phyloP scores from a whole-genome alignment of 1,140 invertebrate species.

The Thaumetopoea pityocampa region DNA sequence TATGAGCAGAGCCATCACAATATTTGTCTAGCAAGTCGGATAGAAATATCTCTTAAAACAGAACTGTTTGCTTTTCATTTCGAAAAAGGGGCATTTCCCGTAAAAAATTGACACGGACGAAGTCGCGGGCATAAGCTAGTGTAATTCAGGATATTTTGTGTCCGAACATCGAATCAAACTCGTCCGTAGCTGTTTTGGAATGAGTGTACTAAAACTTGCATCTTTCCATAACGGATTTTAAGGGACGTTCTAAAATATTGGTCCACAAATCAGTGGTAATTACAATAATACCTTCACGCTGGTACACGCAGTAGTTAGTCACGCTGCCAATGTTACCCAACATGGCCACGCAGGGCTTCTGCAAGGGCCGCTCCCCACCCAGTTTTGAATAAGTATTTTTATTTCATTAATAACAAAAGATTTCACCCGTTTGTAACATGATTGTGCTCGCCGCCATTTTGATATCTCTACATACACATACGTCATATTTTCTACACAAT shows the following conservation, averaged over 20 bases:
- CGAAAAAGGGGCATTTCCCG: too few relatives aligned
- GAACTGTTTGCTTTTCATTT: too few relatives aligned
- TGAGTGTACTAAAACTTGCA: too few relatives aligned
- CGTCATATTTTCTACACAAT: slow-evolving; percentile 20
- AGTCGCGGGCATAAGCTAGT: too few relatives aligned
- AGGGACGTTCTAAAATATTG: slow-evolving; percentile 17
- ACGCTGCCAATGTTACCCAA: slow-evolving; percentile 58
- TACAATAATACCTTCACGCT: neutral
- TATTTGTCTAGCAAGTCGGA: too few relatives aligned
- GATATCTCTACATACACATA: slow-evolving; percentile 31
- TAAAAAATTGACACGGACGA: too few relatives aligned
- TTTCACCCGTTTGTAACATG: slow-evolving; percentile 67
- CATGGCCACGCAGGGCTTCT: slow-evolving; percentile 41
- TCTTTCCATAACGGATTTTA: too few relatives aligned
- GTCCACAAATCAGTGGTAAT: slow-evolving; percentile 10
- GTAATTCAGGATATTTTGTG: too few relatives aligned
- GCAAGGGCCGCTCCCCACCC: slow-evolving; percentile 32
- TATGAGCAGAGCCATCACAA: too few relatives aligned
- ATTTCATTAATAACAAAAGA: slow-evolving; percentile 71
- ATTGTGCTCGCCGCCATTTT: slow-evolving; percentile 59
- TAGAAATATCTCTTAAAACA: too few relatives aligned
- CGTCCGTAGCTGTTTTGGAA: too few relatives aligned
- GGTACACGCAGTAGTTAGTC: slow-evolving; percentile 32
- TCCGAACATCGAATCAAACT: too few relatives aligned
- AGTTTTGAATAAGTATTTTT: slow-evolving; percentile 66